Conservation (phyloP, 1,140 invertebrate genomes). For the Nixonia krombeini region DNA sequence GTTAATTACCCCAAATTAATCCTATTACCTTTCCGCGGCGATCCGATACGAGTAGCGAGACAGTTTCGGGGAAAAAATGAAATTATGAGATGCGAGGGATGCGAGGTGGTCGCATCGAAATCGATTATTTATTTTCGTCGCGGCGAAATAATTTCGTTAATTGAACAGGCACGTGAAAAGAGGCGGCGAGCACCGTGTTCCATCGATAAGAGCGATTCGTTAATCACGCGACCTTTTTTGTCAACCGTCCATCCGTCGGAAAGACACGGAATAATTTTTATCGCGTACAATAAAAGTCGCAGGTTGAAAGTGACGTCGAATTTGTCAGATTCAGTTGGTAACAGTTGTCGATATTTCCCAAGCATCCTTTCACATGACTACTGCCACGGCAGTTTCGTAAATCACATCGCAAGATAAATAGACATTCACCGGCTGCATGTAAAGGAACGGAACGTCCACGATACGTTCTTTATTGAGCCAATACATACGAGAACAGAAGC, state of each 20-base stretch:
- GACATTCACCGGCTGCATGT: slow-evolving; percentile 50
- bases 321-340: slow-evolving; percentile 44
- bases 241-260: slow-evolving; percentile 4
- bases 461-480: slow-evolving; percentile 47
- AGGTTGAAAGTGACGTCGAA: slow-evolving; percentile 40
- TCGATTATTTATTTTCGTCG: too few relatives aligned
- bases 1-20: too few relatives aligned
- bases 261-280: slow-evolving; percentile 32
- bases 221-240: too few relatives aligned
- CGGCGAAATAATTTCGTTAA: too few relatives aligned
- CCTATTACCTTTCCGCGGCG: too few relatives aligned
- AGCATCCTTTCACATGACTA: slow-evolving; percentile 48
- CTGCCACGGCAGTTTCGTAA: slow-evolving; percentile 50
- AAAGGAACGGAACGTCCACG: slow-evolving; percentile 40
- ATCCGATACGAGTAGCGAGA: too few relatives aligned
- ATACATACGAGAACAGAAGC: slow-evolving; percentile 35
- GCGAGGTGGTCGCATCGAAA: too few relatives aligned
- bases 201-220: too few relatives aligned
- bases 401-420: slow-evolving; percentile 51
- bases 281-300: slow-evolving; percentile 42
- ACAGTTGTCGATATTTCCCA: slow-evolving; percentile 48
- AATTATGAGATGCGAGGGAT: too few relatives aligned
- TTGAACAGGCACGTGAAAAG: too few relatives aligned
- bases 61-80: too few relatives aligned
- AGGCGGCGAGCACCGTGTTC: too few relatives aligned